Percentiles rank a stretch among this genome's conserved stretches.
Evolutionary conservation across 2,797 vertebrate genomes (phyloP).

Genomic region (Fringilla coelebs): DNA sequence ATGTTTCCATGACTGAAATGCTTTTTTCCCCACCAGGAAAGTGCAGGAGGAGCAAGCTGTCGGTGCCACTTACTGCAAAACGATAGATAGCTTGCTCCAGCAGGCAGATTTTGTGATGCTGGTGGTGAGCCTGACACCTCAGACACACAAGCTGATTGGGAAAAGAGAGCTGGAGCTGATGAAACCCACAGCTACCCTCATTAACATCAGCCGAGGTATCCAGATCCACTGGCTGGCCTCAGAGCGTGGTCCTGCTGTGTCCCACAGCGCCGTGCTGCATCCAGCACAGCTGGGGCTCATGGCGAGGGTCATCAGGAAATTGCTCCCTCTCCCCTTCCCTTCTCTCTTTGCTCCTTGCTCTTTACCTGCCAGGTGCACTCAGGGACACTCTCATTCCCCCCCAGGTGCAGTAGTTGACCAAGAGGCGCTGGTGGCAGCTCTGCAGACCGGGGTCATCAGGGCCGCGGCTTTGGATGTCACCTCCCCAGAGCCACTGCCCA

Average conservation of each 20-base stretch:
- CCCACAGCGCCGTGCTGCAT: neutral
- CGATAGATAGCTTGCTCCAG: conserved; percentile 74
- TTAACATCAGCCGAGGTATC: conserved; percentile 76
- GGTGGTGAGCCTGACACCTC: conserved; percentile 69
- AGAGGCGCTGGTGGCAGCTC: conserved; percentile 70
- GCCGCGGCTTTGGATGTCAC: conserved; percentile 76
- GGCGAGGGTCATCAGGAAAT: neutral
- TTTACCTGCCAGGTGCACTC: neutral
- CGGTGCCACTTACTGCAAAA: conserved; percentile 66
- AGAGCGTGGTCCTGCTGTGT: neutral
- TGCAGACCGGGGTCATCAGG: conserved; percentile 53
- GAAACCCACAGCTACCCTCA: conserved; percentile 74
- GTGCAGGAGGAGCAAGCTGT: conserved; percentile 74
- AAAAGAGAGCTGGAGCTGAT: conserved; percentile 74
- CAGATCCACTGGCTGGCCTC: fast-evolving
- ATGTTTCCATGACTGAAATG: neutral
- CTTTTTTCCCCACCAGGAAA: conserved; percentile 49
- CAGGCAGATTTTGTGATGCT: conserved; percentile 77
- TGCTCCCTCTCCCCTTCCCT: neutral
- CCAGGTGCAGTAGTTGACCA: conserved; percentile 76
- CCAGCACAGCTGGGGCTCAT: neutral
- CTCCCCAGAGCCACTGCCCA: conserved; percentile 73
- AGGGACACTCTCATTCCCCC: neutral
- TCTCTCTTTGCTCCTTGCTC: neutral
- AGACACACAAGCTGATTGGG: conserved; percentile 71